Conservation (phyloP, 2,888 invertebrate genomes). For the Mesorhabditis spiculigera region DNA sequence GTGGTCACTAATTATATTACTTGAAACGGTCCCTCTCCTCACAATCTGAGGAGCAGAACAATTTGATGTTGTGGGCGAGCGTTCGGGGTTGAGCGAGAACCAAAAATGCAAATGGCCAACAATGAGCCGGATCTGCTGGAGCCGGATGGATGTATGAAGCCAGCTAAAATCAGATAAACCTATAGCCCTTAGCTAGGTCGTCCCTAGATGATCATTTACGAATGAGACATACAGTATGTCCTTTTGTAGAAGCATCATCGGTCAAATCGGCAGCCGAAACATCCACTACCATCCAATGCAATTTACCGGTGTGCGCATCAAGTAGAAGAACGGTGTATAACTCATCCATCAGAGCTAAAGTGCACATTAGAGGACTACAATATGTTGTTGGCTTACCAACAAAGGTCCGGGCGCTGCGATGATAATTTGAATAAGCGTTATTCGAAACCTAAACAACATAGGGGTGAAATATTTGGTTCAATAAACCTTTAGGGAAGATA, state of each 20-base stretch:
- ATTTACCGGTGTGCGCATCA: conserved; percentile 38
- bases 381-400: conserved; percentile 29
- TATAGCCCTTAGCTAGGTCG: background rate
- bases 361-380: conserved; percentile 10
- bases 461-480: background rate
- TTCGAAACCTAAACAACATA: conserved; percentile 6
- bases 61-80: background rate
- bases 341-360: conserved; percentile 45
- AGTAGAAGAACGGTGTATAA: conserved; percentile 46
- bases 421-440: conserved; percentile 41
- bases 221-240: conserved; percentile 27
- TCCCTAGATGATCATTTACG: background rate
- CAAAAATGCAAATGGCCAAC: conserved; percentile 28
- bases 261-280: conserved; percentile 41
- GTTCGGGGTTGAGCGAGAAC: conserved; percentile 33
- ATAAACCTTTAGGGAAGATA: conserved; percentile 35
- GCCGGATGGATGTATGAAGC: conserved; percentile 28
- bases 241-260: conserved; percentile 30
- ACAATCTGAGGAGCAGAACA: conserved; percentile 8
- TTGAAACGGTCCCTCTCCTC: conserved; percentile 4
- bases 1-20: background rate
- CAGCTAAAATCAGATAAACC: conserved; percentile 8
- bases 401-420: conserved; percentile 47
- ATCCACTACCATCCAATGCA: conserved; percentile 51
- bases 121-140: conserved; percentile 24